Evolutionary conservation across 2,888 invertebrate species (phyloP), one percentile per base, ranked within the genome.

Genomic region (Nomada ruficornis): DNA sequence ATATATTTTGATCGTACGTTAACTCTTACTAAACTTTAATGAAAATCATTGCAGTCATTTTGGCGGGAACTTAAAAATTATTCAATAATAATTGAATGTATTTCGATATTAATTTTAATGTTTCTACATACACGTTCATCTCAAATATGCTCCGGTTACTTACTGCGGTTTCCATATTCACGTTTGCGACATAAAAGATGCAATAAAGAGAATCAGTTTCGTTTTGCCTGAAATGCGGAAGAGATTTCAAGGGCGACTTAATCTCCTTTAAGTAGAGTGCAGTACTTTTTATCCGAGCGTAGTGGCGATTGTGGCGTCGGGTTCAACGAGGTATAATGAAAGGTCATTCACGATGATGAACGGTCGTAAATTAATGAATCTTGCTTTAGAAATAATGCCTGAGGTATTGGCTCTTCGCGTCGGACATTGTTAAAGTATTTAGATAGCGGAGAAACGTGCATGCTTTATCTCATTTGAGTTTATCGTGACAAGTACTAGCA

Each of bases 321-420:
- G 63, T 69, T 76, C 67, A 78, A 78, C 68, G 50, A 63, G 68
- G 63, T 74, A 68, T 75, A 75, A 77, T 62, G 54, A 67, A 67
- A 77, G 77, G 52, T 77, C 60, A 60, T 44, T 60, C 65, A 44
- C n/a, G 60, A 67, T 47, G 65, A 64, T 52, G 52, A 52, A 74
- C 59, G 60, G 65, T 57, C 65, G 20, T 60, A 60, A 52, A 60
- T 75, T 75, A 75, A 67, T 77, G 59, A 74, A 23, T 74, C 36
- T 59, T 74, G 50, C 50, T 36, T 68, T 60, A 42, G 4, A 26
- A 67, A 67, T 50, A 50, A 50, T 42, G 59, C 23, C n/a, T 1
- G 50, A 50, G 47, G 59, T 36, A 23, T 59, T 42, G n/a, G 7
- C 67, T 10, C 20, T 67, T 67, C 26, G 57, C 72, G 29, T 72